phyloP scores from a whole-genome alignment of 2,888 invertebrate genomes.

The Charanyca ferruginea region DNA sequence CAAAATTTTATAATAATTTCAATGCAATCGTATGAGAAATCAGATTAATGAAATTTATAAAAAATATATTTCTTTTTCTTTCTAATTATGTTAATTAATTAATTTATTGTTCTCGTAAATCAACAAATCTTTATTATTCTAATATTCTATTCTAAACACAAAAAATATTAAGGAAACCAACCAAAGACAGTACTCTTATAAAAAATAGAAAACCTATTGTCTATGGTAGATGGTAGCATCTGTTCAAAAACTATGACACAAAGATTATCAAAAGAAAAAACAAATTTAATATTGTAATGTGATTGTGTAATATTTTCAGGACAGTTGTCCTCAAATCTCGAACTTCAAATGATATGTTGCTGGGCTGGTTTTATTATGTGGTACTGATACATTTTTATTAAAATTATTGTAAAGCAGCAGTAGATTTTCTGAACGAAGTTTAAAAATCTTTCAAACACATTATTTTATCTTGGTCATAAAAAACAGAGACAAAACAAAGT shows the following conservation, averaged over 20 bases:
- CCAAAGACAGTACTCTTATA: neutral
- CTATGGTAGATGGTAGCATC: slow-evolving; percentile 22
- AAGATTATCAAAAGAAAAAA: neutral
- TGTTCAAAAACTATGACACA: slow-evolving; percentile 33
- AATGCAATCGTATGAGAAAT: too few species aligned
- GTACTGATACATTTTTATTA: neutral
- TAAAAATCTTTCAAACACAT: neutral
- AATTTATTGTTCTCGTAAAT: too few species aligned
- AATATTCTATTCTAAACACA: neutral
- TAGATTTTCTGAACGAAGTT: slow-evolving; percentile 27
- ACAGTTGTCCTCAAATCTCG: neutral
- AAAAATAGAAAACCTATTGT: neutral
- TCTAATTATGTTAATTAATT: too few species aligned
- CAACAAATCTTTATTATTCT: too few species aligned
- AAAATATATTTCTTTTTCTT: too few species aligned
- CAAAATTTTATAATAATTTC: too few species aligned
- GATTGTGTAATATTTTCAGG: neutral
- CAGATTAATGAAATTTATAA: too few species aligned
- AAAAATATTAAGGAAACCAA: neutral
- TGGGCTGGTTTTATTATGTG: neutral
- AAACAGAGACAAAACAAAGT: slow-evolving; percentile 52
- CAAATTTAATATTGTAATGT: neutral
- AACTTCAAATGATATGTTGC: too few species aligned
- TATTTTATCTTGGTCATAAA: slow-evolving; percentile 43
- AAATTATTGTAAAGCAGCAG: neutral